Base-by-base conservation (phyloP, 2,888 invertebrate species). In the Agonopterix alstromeriana region DNA sequence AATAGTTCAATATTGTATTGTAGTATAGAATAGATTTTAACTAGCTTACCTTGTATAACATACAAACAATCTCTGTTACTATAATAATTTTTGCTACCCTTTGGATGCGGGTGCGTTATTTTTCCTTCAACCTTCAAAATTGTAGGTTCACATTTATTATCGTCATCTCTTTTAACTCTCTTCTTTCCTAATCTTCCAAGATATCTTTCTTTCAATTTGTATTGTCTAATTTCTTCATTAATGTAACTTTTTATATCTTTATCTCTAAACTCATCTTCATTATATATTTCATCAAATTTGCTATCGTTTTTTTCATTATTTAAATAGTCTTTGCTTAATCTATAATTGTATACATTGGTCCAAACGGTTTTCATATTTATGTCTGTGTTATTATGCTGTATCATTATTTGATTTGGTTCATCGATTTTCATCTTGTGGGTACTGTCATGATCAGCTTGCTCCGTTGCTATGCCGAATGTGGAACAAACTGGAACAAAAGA, bases 401-500 rank as follows among this genome's bases (percentile, higher is more conserved):
- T 53, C 36, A 45, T 56, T 45, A 10, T 10, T 38, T 38, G 38
- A 38, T 38, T 27, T 27, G 27, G 27, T 10, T 38, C 10, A 10
- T 38, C n/a, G 10, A 38, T n/a, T n/a, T 38, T 38, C 38, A 10
- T 38, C 48, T 27, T 5, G 27, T 27, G 27, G 27, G 48, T 66
- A 53, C 36, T 65, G 57, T 74, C 74, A 75, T 79, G 61, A 82
- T 78, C 82, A 79, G 76, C 78, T 56, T 54, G 64, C 52, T 70
- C 70, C 53, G 69, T 69, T 43, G 71, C 59, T 51, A 67, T 70
- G 58, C 77, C 71, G 64, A 27, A 27, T 27, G 67, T 73, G 51
- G 77, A 73, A 67, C 67, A 80, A 65, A 75, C 86, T 86, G 82
- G 0, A 86, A 86, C 72, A 77, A 77, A 51, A 55, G 47, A 56